phyloP scores from a whole-genome alignment of 2,888 invertebrate genomes.

The Melolontha melolontha region DNA sequence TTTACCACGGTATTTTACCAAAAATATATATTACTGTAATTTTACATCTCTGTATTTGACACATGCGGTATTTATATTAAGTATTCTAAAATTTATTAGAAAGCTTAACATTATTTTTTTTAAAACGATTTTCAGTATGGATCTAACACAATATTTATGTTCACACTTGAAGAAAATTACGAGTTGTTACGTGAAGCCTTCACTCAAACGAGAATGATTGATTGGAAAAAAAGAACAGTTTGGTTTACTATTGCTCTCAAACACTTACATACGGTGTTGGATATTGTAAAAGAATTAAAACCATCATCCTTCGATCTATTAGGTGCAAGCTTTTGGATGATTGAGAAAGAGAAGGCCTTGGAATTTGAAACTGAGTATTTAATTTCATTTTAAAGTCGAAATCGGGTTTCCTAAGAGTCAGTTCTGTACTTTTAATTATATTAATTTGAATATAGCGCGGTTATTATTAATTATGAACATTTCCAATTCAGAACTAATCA shows the following conservation, averaged over 20 bases:
- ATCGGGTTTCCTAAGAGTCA: neutral
- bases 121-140: conserved; percentile 37
- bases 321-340: neutral
- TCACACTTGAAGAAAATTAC: conserved; percentile 53
- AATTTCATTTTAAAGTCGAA: neutral
- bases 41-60: too few relatives aligned
- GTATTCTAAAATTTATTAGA: too few relatives aligned
- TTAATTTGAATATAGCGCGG: neutral
- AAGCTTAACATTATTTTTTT: too few relatives aligned
- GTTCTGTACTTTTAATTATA: neutral
- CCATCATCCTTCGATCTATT: neutral
- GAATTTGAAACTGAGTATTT: conserved; percentile 1
- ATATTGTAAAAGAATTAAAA: conserved; percentile 3
- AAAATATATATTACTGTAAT: too few relatives aligned
- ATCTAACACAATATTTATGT: conserved; percentile 52
- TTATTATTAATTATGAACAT: too few relatives aligned
- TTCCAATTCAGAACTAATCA: too few relatives aligned
- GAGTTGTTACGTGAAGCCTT: conserved; percentile 49
- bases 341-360: conserved; percentile 28
- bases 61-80: too few relatives aligned
- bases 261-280: neutral
- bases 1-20: too few relatives aligned
- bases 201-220: conserved; percentile 46
- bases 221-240: conserved; percentile 13
- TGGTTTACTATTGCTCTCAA: conserved; percentile 12